Base-by-base conservation (phyloP, 2,888 invertebrate species). In the Amphipoea lucens region DNA sequence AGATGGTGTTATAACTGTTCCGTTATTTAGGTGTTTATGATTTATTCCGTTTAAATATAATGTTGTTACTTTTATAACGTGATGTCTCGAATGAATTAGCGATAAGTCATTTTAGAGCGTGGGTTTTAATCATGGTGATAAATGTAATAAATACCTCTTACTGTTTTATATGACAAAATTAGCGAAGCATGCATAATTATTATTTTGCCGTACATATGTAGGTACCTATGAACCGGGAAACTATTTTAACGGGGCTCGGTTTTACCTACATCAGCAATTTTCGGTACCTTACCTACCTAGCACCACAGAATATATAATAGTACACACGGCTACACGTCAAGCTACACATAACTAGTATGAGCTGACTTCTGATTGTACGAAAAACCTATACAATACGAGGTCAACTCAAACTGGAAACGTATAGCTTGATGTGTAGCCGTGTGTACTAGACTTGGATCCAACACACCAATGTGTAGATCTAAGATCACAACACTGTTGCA, bases 11-110 rank as follows among this genome's bases (percentile, higher is more conserved):
- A 75, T 66, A 79, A 75, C 68, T 80, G 71, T 84, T 66, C 66
- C 29, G 60, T 82, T 86, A 83, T 67, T 67, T 65, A 14, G 65
- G 40, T 62, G 54, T 73, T 48, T 42, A 79, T 68, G 72, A 85
- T 87, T 85, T 84, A 87, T 80, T 80, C 73, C 71, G 7, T 66
- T 40, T 62, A 76, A 76, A 79, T 72, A 85, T 74, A 71, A 80
- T 74, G 62, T 76, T 85, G 74, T 74, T 81, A 84, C 36, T 75
- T 80, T 87, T 80, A 17, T 51, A 84, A 80, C 60, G 63, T 63
- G 76, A 66, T 73, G 80, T 76, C 71, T 62, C 9, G 11, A 20
- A 67, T 29, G 67, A 68, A 63, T 66, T 80, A 74, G 54, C 74
- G 36, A 73, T 86, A 72, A 86, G 11, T 86, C 70, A 83, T 63